A percentile compares a stretch with the other conserved stretches of the same genome.
These are phyloP conservation scores for Typhlichthys subterraneus DNA, from an alignment of 2,797 vertebrate species.

Conservation along the genomic window DNA sequence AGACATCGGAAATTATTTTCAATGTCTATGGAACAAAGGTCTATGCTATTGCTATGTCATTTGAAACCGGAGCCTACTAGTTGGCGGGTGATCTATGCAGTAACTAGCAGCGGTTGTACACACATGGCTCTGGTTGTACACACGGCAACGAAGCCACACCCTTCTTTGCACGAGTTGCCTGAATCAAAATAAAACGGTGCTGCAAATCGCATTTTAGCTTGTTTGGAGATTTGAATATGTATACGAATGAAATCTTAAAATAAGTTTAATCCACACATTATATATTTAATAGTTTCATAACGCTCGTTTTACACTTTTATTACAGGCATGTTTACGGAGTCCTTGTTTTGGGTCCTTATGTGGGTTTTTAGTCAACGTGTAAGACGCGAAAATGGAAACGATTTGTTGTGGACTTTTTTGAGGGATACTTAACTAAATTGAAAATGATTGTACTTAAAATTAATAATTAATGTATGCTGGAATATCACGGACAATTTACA, in stretches of 20 bases:
- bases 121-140: too few relatives aligned
- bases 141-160: neutral
- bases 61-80: too few relatives aligned
- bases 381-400: conserved; percentile 66
- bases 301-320: neutral
- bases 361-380: conserved; percentile 78
- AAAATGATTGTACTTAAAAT: neutral
- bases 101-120: too few relatives aligned
- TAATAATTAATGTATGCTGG: neutral
- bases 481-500: conserved; percentile 41
- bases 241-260: too few relatives aligned
- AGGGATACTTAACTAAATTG: neutral
- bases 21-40: too few relatives aligned
- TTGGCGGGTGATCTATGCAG: too few relatives aligned
- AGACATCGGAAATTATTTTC: too few relatives aligned
- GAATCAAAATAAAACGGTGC: neutral
- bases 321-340: conserved; percentile 40
- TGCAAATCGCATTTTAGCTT: neutral
- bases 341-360: conserved; percentile 37
- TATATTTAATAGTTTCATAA: accelerated
- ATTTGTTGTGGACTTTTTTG: conserved; percentile 60
- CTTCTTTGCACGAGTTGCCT: conserved; percentile 21
- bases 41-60: too few relatives aligned
- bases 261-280: accelerated
- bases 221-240: too few relatives aligned